phyloP scores from a whole-genome alignment of 2,113 vertebrate genomes.

The Anolis sagrei region DNA sequence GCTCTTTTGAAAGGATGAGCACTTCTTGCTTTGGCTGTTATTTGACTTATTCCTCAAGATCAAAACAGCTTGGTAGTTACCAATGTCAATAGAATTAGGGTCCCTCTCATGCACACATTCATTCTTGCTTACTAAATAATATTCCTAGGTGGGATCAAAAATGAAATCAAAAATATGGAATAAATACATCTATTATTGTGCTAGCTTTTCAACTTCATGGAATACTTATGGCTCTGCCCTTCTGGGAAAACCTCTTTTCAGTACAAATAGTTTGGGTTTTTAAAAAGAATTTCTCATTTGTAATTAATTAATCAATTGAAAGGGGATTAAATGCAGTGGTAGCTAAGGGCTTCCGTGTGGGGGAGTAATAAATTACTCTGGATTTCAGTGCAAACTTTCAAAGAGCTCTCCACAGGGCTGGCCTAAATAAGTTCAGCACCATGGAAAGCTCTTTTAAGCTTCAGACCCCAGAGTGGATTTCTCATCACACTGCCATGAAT shows the following conservation, averaged over 20 bases:
- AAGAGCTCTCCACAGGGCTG: too few relatives aligned
- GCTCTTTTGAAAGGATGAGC: neutral
- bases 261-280: neutral
- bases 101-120: too few relatives aligned
- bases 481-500: too few relatives aligned
- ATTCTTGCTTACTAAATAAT: neutral
- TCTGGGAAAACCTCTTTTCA: neutral
- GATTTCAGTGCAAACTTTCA: too few relatives aligned
- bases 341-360: too few relatives aligned
- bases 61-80: neutral
- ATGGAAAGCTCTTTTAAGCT: too few relatives aligned
- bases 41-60: neutral
- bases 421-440: too few relatives aligned
- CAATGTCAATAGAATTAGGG: accelerated
- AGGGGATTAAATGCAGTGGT: neutral
- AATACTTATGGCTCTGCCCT: neutral
- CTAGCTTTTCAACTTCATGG: neutral
- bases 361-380: too few relatives aligned
- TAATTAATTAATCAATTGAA: neutral
- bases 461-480: too few relatives aligned
- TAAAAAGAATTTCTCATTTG: too few relatives aligned
- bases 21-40: accelerated
- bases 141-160: neutral
- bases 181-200: neutral
- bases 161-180: neutral